Evolutionary conservation across 2,113 vertebrate species (phyloP), one percentile per base, ranked within the genome.

Genomic region (Sebastes fasciatus): DNA sequence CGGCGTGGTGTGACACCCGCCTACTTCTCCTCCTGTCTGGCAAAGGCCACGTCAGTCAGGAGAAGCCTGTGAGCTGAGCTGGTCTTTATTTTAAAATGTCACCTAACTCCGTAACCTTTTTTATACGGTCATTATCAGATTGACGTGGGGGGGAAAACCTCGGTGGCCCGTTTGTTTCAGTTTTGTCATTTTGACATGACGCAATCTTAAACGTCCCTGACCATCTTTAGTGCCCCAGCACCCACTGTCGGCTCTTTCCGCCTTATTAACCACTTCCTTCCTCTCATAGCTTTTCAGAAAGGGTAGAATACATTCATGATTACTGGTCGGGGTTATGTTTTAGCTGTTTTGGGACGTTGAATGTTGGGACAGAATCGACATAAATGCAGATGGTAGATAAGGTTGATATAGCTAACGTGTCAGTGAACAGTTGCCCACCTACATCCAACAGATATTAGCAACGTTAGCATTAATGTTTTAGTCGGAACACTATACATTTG

Each of bases 241-340:
- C 11, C 16, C 46, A 2, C 52, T 19, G 0, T 61, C 76, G 58
- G 77, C 78, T 57, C 72, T 62, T 84, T 79, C 62, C 79, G 85
- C 51, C 66, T 40, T 6, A 71, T 58, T 63, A 75, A 83, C 88
- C 86, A 90, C 92, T 91, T 91, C 88, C 92, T 93, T 89, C 88
- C 87, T 86, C 52, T 55, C 16, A 4, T 6, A 11, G 60, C 73
- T 77, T 13, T 6, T 80, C 46, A 73, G 14, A 84, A 51, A n/a
- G n/a, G 1, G 12, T 55, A 54, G 4, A 40, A 8, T 5, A 46
- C 8, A 11, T 26, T 77, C 8, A n/a, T 16, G 8, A n/a, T 13
- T 5, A 55, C 66, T 55, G 9, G 4, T 67, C 54, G 52, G 46
- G 11, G 17, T 19, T 72, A 10, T 23, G 19, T 61, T 86, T 14